Base-by-base conservation (phyloP, 2,797 vertebrate genomes). In the Myotis pilosus region DNA sequence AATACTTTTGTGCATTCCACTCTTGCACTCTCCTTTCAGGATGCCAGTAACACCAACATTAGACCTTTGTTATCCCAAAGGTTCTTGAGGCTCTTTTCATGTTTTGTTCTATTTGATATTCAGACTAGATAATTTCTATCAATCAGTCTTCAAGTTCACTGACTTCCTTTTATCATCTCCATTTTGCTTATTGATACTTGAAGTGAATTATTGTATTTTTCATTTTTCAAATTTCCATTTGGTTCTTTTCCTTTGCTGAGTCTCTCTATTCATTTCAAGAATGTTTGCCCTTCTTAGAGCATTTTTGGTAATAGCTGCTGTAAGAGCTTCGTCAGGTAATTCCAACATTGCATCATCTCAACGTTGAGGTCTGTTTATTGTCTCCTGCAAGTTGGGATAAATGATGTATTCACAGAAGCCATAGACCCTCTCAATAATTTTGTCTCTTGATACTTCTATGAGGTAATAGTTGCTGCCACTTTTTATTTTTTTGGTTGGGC, bases 161-260 rank as follows among this genome's bases (percentile, higher is more conserved):
- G 81, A 57, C n/a, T 41, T 89, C 89, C 3, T 66, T 80, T 60
- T 85, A 30, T 85, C 66, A 51, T 64, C 51, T 90, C 60, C 23
- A 19, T 53, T 95, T 76, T 87, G 62, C 53, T 90, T 87, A 33
- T 30, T 62, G n/a, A n/a, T n/a, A n/a, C n/a, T n/a, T n/a, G 68
- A 20, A 95, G 36, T 62, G 51, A 28, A 76, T 90, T 81, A 82
- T 55, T 71, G 16, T 72, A 41, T 80, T 81, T 81, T 85, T 81
- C 49, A 69, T 30, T 74, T 60, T n/a, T 82, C 62, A 62, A 64
- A 82, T 87, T 95, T 90, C 36, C 55, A n/a, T 87, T 90, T 83
- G 71, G 33, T 64, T 95, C 20, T 47, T 0, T 62, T 44, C 64
- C 44, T 91, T 76, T 71, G 60, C 33, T 69, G 57, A 92, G 75